These are phyloP conservation scores for Bedellia somnulentella DNA, from an alignment of 2,888 invertebrate genomes.

Conservation along the genomic window DNA sequence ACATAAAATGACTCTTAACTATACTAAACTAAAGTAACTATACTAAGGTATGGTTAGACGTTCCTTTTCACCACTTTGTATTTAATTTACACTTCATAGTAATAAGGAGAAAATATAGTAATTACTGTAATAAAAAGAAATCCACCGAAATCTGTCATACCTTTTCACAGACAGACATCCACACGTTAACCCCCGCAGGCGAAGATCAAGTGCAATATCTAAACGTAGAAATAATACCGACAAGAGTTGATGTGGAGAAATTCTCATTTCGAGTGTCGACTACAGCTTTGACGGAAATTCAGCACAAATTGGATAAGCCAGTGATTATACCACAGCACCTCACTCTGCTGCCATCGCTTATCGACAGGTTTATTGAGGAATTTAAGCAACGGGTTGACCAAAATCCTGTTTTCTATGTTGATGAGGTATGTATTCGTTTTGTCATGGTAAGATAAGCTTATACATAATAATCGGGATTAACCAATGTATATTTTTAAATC, in stretches of 20 bases:
- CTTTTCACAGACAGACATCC: conserved; percentile 67
- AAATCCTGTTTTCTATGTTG: conserved; percentile 66
- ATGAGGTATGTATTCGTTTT: conserved; percentile 39
- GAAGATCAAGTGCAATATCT: conserved; percentile 76
- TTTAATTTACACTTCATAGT: too few species aligned
- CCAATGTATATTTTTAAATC: too few species aligned
- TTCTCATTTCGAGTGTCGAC: conserved; percentile 79
- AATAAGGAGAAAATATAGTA: too few species aligned
- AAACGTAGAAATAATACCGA: conserved; percentile 75
- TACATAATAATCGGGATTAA: too few species aligned
- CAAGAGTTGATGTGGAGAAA: conserved; percentile 55
- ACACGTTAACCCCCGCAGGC: conserved; percentile 67
- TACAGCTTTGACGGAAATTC: conserved; percentile 74
- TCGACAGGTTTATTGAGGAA: conserved; percentile 82
- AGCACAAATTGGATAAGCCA: conserved; percentile 27
- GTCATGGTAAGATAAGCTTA: background rate
- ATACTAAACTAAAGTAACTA: too few species aligned
- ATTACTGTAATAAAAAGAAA: too few species aligned
- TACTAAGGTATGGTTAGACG: too few species aligned
- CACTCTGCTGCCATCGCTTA: conserved; percentile 67
- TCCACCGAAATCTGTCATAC: too few species aligned
- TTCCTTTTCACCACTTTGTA: too few species aligned
- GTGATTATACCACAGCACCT: conserved; percentile 31
- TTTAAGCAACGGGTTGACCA: conserved; percentile 74
- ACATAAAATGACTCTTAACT: too few species aligned